Percentiles rank a stretch among this genome's conserved stretches.
Evolutionary conservation across 2,113 vertebrate species (phyloP).

Genomic region (Pseudorasbora parva): DNA sequence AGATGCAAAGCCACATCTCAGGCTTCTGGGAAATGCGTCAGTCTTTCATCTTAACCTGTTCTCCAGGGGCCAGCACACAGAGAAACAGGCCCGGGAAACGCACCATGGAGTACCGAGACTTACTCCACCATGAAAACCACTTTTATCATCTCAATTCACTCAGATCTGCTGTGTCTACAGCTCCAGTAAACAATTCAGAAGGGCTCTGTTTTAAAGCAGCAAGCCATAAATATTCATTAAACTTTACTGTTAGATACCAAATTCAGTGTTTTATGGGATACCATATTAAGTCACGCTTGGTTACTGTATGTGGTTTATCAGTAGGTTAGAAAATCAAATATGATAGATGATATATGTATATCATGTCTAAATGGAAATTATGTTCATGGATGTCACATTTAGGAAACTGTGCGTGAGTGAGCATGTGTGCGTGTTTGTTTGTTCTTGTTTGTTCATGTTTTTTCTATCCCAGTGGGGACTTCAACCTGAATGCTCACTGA

Average conservation of each 20-base stretch:
- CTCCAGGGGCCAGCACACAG: constrained; percentile 53
- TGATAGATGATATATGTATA: no score
- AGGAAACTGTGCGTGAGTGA: no score
- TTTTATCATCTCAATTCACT: constrained; percentile 46
- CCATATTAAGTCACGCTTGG: background rate
- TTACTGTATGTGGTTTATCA: background rate
- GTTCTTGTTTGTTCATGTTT: no score
- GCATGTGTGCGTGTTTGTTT: no score
- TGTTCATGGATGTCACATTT: background rate
- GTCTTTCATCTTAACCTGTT: constrained; percentile 66
- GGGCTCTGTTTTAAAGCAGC: background rate
- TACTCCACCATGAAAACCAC: constrained; percentile 51
- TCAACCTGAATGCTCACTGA: no score
- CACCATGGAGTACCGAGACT: constrained; percentile 36
- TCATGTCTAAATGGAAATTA: background rate
- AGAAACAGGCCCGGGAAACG: constrained; percentile 37
- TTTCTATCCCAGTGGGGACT: no score
- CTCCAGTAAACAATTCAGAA: background rate
- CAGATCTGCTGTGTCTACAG: constrained; percentile 36
- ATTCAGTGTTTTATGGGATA: background rate
- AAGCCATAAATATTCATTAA: constrained; percentile 10
- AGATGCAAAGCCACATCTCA: constrained; percentile 52
- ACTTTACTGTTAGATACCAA: background rate
- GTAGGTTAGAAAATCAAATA: no score
- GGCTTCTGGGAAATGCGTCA: constrained; percentile 54